phyloP scores from a whole-genome alignment of 2,888 invertebrate species.

The Nasonia oneida region DNA sequence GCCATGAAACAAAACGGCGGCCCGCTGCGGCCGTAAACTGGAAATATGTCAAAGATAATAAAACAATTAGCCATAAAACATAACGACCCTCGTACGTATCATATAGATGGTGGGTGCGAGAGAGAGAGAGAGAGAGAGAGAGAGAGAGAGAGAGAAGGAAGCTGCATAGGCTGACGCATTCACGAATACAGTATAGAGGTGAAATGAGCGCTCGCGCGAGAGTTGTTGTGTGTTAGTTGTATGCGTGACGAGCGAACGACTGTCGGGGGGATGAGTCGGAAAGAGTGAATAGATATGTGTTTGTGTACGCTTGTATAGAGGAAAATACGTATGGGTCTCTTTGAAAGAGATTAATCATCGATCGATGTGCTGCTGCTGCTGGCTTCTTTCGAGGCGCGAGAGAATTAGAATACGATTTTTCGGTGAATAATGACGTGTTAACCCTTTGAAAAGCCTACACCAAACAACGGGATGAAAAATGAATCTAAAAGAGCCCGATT shows the following conservation, averaged over 20 bases:
- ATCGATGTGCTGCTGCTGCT: background rate
- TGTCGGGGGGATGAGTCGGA: slow-evolving; percentile 21
- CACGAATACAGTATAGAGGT: background rate
- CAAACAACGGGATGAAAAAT: background rate
- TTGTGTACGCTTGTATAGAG: background rate
- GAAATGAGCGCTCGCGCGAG: background rate
- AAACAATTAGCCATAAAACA: slow-evolving; percentile 80
- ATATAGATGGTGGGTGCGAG: slow-evolving; percentile 49
- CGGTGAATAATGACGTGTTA: background rate
- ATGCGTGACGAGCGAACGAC: background rate
- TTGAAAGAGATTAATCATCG: slow-evolving; percentile 9
- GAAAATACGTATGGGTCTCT: background rate
- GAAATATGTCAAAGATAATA: slow-evolving; percentile 80
- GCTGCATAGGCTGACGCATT: slow-evolving; percentile 16
- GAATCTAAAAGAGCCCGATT: too few species aligned
- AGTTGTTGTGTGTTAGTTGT: background rate
- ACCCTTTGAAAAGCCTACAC: background rate
- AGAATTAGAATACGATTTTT: background rate
- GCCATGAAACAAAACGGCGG: slow-evolving; percentile 75
- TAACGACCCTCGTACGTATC: slow-evolving; percentile 77
- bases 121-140: slow-evolving; percentile 64
- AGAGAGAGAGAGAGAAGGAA: slow-evolving; percentile 65
- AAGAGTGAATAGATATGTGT: slow-evolving; percentile 33
- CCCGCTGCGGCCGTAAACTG: slow-evolving; percentile 76
- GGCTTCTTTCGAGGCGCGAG: background rate